phyloP scores from a whole-genome alignment of 2,888 invertebrate genomes.

The Lucinisca nassula region DNA sequence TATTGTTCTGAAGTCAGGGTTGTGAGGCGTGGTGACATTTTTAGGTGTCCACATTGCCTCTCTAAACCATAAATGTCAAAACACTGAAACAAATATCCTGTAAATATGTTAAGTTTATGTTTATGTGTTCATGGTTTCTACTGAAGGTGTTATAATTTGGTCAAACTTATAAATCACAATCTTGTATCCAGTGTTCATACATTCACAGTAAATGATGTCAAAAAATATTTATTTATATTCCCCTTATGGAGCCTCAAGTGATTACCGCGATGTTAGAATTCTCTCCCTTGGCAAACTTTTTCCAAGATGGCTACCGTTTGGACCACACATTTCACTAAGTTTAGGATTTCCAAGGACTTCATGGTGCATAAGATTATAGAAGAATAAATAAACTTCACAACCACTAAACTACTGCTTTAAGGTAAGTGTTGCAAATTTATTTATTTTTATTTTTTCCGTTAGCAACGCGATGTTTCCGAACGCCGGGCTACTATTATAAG shows the following conservation, averaged over 20 bases:
- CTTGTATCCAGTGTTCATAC: no score
- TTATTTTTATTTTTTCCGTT: background rate
- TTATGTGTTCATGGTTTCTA: background rate
- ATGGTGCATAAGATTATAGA: background rate
- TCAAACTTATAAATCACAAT: no score
- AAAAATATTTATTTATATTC: background rate
- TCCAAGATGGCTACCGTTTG: background rate
- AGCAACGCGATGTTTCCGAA: background rate
- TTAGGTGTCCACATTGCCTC: conserved; percentile 16
- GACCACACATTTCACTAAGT: background rate
- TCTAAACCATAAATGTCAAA: background rate
- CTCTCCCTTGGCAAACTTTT: background rate
- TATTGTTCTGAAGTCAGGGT: conserved; percentile 11
- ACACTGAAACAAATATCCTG: background rate
- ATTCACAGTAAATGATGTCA: no score
- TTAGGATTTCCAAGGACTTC: background rate
- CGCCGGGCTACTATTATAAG: background rate
- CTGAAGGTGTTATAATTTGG: background rate
- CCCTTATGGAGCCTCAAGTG: background rate
- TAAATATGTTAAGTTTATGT: background rate
- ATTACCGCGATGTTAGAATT: background rate
- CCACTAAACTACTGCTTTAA: background rate
- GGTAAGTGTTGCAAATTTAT: background rate
- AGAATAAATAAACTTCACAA: background rate
- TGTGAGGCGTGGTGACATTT: conserved; percentile 3